Evolutionary conservation across 2,797 vertebrate genomes (phyloP), one percentile per base, ranked within the genome.

Genomic region (Sebastes taczanowskii): DNA sequence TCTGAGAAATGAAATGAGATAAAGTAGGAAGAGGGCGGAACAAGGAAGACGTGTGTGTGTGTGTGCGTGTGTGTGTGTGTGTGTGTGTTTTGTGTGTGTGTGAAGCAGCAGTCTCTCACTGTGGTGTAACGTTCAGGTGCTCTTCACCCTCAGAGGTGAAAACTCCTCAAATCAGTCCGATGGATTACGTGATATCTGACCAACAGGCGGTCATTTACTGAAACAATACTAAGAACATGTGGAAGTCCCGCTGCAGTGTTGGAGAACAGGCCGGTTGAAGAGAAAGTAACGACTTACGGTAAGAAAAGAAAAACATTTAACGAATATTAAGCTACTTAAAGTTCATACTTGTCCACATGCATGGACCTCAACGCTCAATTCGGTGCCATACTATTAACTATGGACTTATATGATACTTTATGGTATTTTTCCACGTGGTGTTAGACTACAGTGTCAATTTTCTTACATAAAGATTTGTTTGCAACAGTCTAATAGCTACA

Each of bases 81-180:
- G 61, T 9, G 23, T 13, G 75, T 7, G 71, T 23, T 23, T 23
- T 18, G 1, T 3, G 61, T 9, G 8, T 20, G 27, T 3, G 27
- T 7, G 42, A 46, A 6, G 62, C 35, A 5, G 34, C 30, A 9
- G 71, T 18, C 29, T 11, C 30, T 46, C 65, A 1, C 29, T 60
- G 11, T 7, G 55, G 27, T 81, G 78, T 18, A 20, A 61, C 64
- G 83, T 77, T 83, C 86, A 91, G 92, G 88, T 91, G 79, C 73
- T 49, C 74, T 58, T 87, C 80, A 53, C 27, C 77, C 16, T 77
- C 76, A 46, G 78, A 73, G 70, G 59, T 34, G 81, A 75, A 78
- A 83, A 67, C 30, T 87, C 32, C 4, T 22, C 32, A 75, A 46
- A 4, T 52, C 29, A 27, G 2, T 16, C 0, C 71, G 14, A 80